phyloP scores from a whole-genome alignment of 1,140 invertebrate species.

The Leptopilina boulardi region DNA sequence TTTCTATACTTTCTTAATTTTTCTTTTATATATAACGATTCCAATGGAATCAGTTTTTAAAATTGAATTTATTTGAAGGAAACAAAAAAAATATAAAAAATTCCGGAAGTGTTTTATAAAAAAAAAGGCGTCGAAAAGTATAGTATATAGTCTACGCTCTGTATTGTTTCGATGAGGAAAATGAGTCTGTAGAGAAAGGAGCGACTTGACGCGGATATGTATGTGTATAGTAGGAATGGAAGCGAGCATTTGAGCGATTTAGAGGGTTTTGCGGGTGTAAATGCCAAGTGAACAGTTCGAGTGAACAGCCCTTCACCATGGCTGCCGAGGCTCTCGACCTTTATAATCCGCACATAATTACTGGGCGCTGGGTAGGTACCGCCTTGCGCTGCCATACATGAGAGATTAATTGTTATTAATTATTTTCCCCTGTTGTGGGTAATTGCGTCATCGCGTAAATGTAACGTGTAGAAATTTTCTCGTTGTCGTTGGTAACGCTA shows the following conservation, averaged over 20 bases:
- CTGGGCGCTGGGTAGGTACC: constrained; percentile 61
- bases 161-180: constrained; percentile 57
- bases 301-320: constrained; percentile 72
- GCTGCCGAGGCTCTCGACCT: constrained; percentile 71
- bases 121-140: constrained; percentile 41
- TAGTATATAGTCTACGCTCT: constrained; percentile 52
- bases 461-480: constrained; percentile 32
- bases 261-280: constrained; percentile 71
- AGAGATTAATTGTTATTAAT: constrained; percentile 77
- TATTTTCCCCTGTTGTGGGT: constrained; percentile 71
- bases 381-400: constrained; percentile 61
- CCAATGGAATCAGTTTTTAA: no score
- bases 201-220: constrained; percentile 40
- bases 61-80: no score
- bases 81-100: neutral
- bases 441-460: constrained; percentile 70
- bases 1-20: no score
- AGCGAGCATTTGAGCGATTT: constrained; percentile 59
- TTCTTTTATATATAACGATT: no score
- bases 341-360: constrained; percentile 76
- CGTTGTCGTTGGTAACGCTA: constrained; percentile 50
- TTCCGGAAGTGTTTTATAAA: neutral
- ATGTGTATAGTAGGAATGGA: constrained; percentile 56
- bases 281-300: constrained; percentile 75
- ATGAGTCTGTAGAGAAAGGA: constrained; percentile 49